These are phyloP conservation scores for Chymomyza costata DNA, from an alignment of 1,140 invertebrate genomes.

Conservation along the genomic window DNA sequence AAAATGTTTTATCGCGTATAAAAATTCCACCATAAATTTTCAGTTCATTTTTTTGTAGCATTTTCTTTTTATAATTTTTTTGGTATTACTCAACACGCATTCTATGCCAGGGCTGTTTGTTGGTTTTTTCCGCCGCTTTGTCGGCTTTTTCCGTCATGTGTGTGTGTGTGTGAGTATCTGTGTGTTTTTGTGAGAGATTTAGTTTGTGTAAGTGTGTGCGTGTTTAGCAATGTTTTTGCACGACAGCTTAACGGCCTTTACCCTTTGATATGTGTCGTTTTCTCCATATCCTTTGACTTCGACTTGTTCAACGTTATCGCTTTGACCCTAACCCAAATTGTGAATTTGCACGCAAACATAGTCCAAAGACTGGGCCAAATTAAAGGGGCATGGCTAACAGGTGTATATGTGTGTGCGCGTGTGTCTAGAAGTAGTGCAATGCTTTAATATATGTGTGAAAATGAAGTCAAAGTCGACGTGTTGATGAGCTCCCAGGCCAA, in stretches of 20 bases:
- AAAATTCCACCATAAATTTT: slow-evolving; percentile 61
- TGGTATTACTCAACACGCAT: slow-evolving; percentile 55
- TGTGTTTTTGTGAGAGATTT: slow-evolving; percentile 24
- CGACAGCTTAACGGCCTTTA: slow-evolving; percentile 60
- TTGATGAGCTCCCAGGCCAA: slow-evolving; percentile 27
- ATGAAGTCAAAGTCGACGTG: slow-evolving; percentile 57
- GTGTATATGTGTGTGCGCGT: not conserved
- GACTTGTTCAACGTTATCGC: slow-evolving; percentile 64
- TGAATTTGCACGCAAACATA: slow-evolving; percentile 57
- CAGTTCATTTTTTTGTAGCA: slow-evolving; percentile 55
- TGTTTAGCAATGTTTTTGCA: slow-evolving; percentile 24
- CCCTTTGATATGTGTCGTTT: slow-evolving; percentile 51
- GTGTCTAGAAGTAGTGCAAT: not conserved
- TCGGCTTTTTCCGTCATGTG: not conserved
- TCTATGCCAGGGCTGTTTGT: slow-evolving; percentile 18
- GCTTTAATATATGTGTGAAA: slow-evolving; percentile 1
- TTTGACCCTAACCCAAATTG: slow-evolving; percentile 74
- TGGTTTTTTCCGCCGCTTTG: slow-evolving; percentile 13
- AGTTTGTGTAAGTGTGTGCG: slow-evolving; percentile 10
- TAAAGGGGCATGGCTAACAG: not conserved
- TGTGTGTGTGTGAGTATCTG: slow-evolving; percentile 24
- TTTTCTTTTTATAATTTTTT: too few relatives aligned
- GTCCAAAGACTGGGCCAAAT: slow-evolving; percentile 9
- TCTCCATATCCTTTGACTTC: slow-evolving; percentile 45
- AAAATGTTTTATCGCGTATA: slow-evolving; percentile 73